Conservation (phyloP, 2,797 vertebrate genomes). For the Meriones psammophilus region DNA sequence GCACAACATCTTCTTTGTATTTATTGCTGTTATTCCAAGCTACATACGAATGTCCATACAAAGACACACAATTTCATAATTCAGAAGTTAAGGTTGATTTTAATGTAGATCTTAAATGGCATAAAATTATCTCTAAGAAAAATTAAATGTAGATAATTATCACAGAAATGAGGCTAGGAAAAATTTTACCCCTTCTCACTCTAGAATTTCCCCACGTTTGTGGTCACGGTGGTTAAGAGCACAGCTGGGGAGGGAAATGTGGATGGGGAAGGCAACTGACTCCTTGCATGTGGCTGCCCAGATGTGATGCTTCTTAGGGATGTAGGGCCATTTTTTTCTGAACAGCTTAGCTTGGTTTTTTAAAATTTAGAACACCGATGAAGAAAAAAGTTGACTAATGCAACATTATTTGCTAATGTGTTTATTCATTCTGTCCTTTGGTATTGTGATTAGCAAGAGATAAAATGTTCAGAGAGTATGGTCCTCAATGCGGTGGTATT, state of each 20-base stretch:
- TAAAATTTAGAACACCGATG: background rate
- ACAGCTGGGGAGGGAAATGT: slow-evolving; percentile 78
- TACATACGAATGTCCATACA: background rate
- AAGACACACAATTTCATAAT: background rate
- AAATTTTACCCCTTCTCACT: slow-evolving; percentile 9
- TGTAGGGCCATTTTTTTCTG: background rate
- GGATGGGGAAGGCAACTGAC: slow-evolving; percentile 69
- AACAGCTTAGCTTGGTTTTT: background rate
- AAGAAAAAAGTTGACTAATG: background rate
- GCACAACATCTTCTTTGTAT: background rate
- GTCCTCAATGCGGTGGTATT: background rate
- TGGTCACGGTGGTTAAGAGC: slow-evolving; percentile 77
- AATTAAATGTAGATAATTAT: slow-evolving; percentile 61
- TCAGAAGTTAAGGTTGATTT: slow-evolving; percentile 12
- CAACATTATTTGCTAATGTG: background rate
- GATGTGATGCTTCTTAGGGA: slow-evolving; percentile 61
- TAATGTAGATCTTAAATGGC: slow-evolving; percentile 36
- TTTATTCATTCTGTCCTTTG: background rate
- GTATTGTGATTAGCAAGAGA: background rate
- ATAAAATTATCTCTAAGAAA: background rate
- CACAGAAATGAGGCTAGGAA: slow-evolving; percentile 66
- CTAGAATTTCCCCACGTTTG: slow-evolving; percentile 62
- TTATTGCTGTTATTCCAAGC: background rate
- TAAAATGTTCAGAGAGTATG: background rate
- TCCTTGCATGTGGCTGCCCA: slow-evolving; percentile 66